These are phyloP conservation scores for Thermophis baileyi DNA, from an alignment of 2,113 vertebrate species.

Conservation along the genomic window DNA sequence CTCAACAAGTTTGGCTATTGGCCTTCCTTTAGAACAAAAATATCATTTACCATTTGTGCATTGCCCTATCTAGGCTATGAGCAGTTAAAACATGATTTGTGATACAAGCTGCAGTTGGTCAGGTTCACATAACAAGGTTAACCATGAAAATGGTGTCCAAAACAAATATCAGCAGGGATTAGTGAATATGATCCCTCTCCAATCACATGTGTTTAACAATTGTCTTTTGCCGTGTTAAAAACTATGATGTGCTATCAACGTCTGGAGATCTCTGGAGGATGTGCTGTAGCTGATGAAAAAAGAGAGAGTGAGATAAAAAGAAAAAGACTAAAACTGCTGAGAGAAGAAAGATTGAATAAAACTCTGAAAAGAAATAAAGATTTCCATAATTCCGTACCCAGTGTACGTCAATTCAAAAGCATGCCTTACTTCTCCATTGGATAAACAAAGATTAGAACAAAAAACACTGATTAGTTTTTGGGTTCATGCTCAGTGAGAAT, in stretches of 20 bases:
- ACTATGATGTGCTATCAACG: neutral
- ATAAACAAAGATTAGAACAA: constrained; percentile 19
- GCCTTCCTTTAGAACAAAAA: neutral
- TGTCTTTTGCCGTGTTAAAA: neutral
- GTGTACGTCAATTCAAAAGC: constrained; percentile 14
- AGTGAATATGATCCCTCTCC: neutral
- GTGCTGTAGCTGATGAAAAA: neutral
- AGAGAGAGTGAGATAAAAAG: neutral
- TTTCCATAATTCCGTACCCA: constrained; percentile 13
- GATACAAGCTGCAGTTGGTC: neutral
- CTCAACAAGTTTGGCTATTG: neutral
- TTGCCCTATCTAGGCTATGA: neutral
- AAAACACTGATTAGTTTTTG: constrained; percentile 4
- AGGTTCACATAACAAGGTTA: neutral
- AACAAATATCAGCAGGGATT: neutral
- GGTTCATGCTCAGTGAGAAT: constrained; percentile 4
- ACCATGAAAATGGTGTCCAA: neutral
- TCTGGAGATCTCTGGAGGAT: neutral
- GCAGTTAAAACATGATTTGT: neutral
- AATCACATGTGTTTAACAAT: neutral
- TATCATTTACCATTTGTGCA: neutral
- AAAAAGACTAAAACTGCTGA: neutral
- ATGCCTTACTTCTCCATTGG: neutral
- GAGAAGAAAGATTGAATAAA: neutral
- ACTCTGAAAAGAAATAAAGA: neutral